Evolutionary conservation across 1,140 invertebrate genomes (phyloP).

Genomic region (Nomia melanderi): DNA sequence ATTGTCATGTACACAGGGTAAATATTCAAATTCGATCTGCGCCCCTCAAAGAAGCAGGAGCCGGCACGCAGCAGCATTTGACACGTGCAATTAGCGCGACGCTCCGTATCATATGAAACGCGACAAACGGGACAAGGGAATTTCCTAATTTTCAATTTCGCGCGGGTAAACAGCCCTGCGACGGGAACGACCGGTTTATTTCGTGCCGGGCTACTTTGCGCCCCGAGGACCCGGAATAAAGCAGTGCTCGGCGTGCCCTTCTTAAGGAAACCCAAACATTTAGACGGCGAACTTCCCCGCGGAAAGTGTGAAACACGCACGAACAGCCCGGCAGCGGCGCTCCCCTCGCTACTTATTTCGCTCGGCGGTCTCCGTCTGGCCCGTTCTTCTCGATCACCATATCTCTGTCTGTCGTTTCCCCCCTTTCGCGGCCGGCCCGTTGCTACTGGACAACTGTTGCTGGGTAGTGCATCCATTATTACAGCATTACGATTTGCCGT

Average conservation of each 20-base stretch:
- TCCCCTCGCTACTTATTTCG: slow-evolving; percentile 7
- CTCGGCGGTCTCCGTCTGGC: background rate
- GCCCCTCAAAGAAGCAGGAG: too few relatives aligned
- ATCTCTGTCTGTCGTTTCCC: background rate
- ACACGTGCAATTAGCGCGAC: too few relatives aligned
- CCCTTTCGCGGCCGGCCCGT: slow-evolving; percentile 22
- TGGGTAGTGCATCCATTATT: slow-evolving; percentile 67
- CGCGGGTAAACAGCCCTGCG: background rate
- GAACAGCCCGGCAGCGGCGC: background rate
- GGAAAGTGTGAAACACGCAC: slow-evolving; percentile 23
- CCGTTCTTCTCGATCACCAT: too few relatives aligned
- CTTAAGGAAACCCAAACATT: slow-evolving; percentile 12
- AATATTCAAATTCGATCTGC: too few relatives aligned
- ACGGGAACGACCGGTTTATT: background rate
- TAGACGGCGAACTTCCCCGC: background rate
- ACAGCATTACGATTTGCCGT: slow-evolving; percentile 63
- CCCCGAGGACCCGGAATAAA: background rate
- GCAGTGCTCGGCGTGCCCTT: background rate
- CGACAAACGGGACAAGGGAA: background rate
- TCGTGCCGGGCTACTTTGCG: background rate
- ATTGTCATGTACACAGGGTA: too few relatives aligned
- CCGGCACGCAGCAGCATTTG: too few relatives aligned
- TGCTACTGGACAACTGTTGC: slow-evolving; percentile 68
- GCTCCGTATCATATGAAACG: background rate
- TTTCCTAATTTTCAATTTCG: background rate